Conservation (phyloP, 2,113 vertebrate species). For the Arizona elegans region DNA sequence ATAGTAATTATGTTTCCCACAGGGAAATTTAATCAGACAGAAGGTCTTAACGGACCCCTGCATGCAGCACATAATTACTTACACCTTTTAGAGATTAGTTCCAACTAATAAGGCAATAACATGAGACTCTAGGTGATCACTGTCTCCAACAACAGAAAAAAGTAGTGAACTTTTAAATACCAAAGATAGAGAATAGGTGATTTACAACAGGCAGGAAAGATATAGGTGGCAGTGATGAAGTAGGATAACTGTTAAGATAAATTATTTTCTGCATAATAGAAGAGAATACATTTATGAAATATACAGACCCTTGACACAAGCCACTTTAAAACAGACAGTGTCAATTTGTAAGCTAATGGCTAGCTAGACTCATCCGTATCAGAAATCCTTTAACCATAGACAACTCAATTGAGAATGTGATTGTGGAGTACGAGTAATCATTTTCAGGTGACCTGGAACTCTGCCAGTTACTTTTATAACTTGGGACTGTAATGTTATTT, state of each 20-base stretch:
- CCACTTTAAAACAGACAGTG: not conserved
- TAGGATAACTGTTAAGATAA: not conserved
- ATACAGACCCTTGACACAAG: not conserved
- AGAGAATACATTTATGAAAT: not conserved
- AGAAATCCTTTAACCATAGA: not conserved
- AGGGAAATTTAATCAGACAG: slow-evolving; percentile 47
- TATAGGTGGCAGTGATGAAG: slow-evolving; percentile 21
- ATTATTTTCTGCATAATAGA: slow-evolving; percentile 1
- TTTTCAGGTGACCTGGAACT: not conserved
- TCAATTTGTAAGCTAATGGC: not conserved
- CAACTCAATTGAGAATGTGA: not conserved
- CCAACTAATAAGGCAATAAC: slow-evolving; percentile 34
- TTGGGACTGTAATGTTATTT: not conserved
- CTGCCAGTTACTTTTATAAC: not conserved
- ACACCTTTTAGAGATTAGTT: slow-evolving; percentile 32
- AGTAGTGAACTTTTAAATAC: slow-evolving; percentile 2
- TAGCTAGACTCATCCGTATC: not conserved
- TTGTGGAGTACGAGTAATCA: not conserved
- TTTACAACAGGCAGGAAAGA: not conserved
- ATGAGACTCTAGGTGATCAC: slow-evolving; percentile 13
- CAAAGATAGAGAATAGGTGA: not conserved
- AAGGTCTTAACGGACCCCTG: slow-evolving; percentile 39
- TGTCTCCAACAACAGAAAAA: not conserved
- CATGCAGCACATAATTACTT: slow-evolving; percentile 41
- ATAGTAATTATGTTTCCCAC: slow-evolving; percentile 52